Conservation (phyloP, 2,888 invertebrate genomes). For the Leucania comma region DNA sequence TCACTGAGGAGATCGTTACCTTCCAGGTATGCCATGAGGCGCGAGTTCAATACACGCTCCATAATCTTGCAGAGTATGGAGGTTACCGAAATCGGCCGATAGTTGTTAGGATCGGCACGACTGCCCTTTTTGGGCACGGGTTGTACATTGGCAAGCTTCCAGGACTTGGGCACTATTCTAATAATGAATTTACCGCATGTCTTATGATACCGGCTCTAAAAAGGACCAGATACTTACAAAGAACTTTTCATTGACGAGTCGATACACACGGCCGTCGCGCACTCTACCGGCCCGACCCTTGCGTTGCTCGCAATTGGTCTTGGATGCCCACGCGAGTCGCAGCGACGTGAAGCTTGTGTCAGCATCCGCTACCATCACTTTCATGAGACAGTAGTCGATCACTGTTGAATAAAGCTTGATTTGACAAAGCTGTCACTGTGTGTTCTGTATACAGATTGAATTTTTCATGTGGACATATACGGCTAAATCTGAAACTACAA, state of each 20-base stretch:
- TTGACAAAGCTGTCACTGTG: neutral
- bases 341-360: constrained; percentile 95
- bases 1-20: too few species aligned
- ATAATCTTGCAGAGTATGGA: too few species aligned
- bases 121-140: too few species aligned
- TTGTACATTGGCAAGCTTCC: too few species aligned
- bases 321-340: constrained; percentile 96
- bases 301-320: constrained; percentile 97
- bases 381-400: constrained; percentile 98
- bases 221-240: constrained; percentile 82
- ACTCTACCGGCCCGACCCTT: constrained; percentile 97
- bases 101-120: too few species aligned
- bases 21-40: too few species aligned
- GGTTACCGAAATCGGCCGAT: too few species aligned
- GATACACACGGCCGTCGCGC: constrained; percentile 95
- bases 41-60: too few species aligned
- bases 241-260: constrained; percentile 93
- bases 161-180: too few species aligned
- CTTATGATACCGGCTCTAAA: neutral
- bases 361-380: constrained; percentile 94
- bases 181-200: too few species aligned
- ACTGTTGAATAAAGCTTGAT: constrained; percentile 90
- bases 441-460: neutral
- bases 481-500: too few species aligned
- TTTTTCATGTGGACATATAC: neutral